Percentiles rank a stretch among this genome's conserved stretches.
phyloP scores from a whole-genome alignment of 2,797 vertebrate genomes.

The Harpagifer antarcticus region DNA sequence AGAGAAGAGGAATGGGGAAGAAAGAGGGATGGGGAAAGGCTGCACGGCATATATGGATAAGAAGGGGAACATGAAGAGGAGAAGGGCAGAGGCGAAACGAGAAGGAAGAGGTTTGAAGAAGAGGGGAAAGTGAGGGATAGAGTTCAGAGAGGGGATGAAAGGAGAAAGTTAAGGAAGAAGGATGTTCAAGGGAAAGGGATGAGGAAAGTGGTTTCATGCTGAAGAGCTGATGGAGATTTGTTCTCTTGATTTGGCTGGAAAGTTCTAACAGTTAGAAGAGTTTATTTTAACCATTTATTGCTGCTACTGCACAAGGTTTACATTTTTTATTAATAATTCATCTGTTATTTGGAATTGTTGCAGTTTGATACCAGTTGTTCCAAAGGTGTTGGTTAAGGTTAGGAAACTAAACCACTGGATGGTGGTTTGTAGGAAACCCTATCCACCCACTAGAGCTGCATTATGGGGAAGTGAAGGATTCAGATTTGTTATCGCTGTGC shows the following conservation, averaged over 20 bases:
- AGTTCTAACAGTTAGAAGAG: not conserved
- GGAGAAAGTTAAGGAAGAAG: slow-evolving; percentile 31
- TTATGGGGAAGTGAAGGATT: not conserved
- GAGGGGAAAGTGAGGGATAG: slow-evolving; percentile 64
- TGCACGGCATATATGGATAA: slow-evolving; percentile 39
- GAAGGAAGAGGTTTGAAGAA: slow-evolving; percentile 36
- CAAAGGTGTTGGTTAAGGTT: too few relatives aligned
- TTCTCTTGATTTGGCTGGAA: slow-evolving; percentile 20
- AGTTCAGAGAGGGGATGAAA: slow-evolving; percentile 48
- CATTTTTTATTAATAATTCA: not conserved
- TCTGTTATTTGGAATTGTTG: not conserved
- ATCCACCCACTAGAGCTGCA: not conserved
- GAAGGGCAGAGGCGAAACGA: slow-evolving; percentile 21
- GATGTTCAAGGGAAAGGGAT: slow-evolving; percentile 25
- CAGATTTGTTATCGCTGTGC: not conserved
- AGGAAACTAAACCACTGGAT: not conserved
- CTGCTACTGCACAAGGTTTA: not conserved
- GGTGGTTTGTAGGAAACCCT: too few relatives aligned
- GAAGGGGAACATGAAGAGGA: slow-evolving; percentile 6
- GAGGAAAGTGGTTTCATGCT: slow-evolving; percentile 6
- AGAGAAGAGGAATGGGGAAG: slow-evolving; percentile 45
- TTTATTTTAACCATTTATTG: not conserved
- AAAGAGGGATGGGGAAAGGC: slow-evolving; percentile 44
- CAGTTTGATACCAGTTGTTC: not conserved
- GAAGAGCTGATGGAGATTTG: slow-evolving; percentile 20